Evolutionary conservation across 2,888 invertebrate species (phyloP), one percentile per base, ranked within the genome.

Genomic region (Epicampocera succincta): DNA sequence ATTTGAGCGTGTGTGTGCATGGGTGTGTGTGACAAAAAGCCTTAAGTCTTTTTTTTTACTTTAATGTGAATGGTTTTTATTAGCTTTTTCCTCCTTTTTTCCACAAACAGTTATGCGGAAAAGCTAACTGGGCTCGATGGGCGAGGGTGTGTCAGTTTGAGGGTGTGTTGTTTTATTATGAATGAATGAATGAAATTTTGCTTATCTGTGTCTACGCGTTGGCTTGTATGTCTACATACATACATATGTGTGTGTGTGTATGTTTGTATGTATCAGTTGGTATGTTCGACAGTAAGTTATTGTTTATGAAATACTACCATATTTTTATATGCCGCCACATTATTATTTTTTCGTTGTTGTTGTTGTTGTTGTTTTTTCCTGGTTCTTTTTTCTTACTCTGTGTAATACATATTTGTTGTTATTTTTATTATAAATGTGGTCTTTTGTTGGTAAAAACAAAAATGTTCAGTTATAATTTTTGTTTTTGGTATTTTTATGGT

Each of bases 251-350:
- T 38, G 48, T 56, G 29, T n/a, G n/a, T n/a, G n/a, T n/a, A n/a
- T n/a, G n/a, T n/a, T n/a, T 74, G 48, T 60, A 44, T 73, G 58
- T 75, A 74, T 83, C 3, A 9, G 33, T 33, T 33, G 33, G 54
- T 46, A 52, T 69, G 60, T 69, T 73, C 71, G 65, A 76, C 75
- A 63, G 77, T 73, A 76, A 71, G 81, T 79, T 82, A 76, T 76
- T 80, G 82, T 77, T 80, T 84, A 84, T 84, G 84, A 78, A 80
- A 84, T 83, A 50, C 76, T 38, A 56, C 21, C 58, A 84, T 80
- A 84, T 81, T 84, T 84, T 83, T 80, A 78, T 78, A 79, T 83
- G 83, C 76, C 78, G 74, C 80, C 75, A 79, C 77, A 83, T 82
- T 83, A 71, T 65, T 83, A 78, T 65, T 52, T 71, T 65, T 42